Conservation (phyloP, 2,797 vertebrate genomes). For the Pyrocephalus nanus region DNA sequence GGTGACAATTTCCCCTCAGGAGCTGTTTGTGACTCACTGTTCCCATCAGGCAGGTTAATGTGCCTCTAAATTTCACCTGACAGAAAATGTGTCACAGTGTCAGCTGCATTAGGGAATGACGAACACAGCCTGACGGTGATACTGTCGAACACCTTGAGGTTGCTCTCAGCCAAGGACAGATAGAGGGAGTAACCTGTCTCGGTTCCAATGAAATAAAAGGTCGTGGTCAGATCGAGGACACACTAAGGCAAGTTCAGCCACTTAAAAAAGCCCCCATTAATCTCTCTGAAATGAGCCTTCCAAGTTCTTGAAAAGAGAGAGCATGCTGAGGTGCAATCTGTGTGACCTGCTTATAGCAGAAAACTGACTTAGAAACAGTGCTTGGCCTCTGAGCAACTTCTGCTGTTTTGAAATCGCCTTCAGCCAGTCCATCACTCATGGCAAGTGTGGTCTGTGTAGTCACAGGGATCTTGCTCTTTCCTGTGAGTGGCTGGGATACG, state of each 20-base stretch:
- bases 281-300: not conserved
- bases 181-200: not conserved
- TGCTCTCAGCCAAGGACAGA: not conserved
- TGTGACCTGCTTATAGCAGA: not conserved
- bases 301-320: not conserved
- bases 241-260: not conserved
- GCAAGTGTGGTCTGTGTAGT: not conserved
- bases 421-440: rapidly evolving
- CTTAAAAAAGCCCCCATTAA: slow-evolving; percentile 1
- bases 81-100: slow-evolving; percentile 54
- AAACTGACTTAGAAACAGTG: not conserved
- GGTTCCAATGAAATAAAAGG: not conserved
- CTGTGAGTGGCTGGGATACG: rapidly evolving
- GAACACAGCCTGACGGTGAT: not conserved
- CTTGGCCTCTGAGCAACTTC: not conserved
- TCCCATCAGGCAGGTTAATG: slow-evolving; percentile 57
- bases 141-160: not conserved
- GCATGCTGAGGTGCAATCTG: not conserved
- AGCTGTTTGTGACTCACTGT: slow-evolving; percentile 58
- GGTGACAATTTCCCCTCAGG: slow-evolving; percentile 16
- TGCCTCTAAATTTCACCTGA: slow-evolving; percentile 57
- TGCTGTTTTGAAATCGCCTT: not conserved
- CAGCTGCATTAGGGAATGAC: not conserved
- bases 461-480: not conserved
- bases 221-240: not conserved